phyloP scores from a whole-genome alignment of 2,888 invertebrate genomes.

The Cyclophora albipunctata region DNA sequence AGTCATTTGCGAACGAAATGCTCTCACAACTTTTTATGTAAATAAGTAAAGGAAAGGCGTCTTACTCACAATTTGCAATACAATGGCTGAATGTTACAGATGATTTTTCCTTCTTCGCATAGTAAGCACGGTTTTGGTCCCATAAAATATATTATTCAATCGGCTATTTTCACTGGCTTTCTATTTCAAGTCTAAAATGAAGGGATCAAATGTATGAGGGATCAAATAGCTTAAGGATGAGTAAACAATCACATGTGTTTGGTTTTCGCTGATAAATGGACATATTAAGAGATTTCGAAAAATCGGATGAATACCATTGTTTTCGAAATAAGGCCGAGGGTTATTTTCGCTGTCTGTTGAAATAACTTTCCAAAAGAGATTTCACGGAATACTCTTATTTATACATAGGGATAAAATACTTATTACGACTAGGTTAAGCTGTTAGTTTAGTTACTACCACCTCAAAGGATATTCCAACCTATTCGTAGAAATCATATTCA shows the following conservation, averaged over 20 bases:
- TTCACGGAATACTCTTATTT: too few relatives aligned
- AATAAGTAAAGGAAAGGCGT: slow-evolving; percentile 61
- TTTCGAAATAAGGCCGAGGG: too few relatives aligned
- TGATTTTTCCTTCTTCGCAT: slow-evolving; percentile 69
- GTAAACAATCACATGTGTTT: slow-evolving; percentile 28
- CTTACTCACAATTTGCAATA: slow-evolving; percentile 71
- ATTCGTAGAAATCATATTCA: too few relatives aligned
- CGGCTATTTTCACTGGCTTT: slow-evolving; percentile 58
- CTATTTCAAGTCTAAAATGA: slow-evolving; percentile 54
- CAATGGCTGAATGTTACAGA: slow-evolving; percentile 66
- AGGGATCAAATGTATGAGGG: slow-evolving; percentile 55
- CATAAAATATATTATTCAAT: slow-evolving; percentile 73
- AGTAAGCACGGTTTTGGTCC: slow-evolving; percentile 61
- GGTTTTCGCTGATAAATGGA: background rate
- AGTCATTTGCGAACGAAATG: slow-evolving; percentile 62
- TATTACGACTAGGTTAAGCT: too few relatives aligned
- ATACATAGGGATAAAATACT: too few relatives aligned
- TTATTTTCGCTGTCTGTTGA: too few relatives aligned
- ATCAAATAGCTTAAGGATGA: slow-evolving; percentile 44
- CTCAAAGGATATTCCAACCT: too few relatives aligned
- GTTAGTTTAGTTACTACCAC: too few relatives aligned
- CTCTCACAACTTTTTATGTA: slow-evolving; percentile 62
- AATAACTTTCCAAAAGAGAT: too few relatives aligned
- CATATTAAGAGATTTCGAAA: background rate
- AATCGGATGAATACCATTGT: too few relatives aligned